phyloP scores from a whole-genome alignment of 2,888 invertebrate species.

The Agrotis exclamationis region DNA sequence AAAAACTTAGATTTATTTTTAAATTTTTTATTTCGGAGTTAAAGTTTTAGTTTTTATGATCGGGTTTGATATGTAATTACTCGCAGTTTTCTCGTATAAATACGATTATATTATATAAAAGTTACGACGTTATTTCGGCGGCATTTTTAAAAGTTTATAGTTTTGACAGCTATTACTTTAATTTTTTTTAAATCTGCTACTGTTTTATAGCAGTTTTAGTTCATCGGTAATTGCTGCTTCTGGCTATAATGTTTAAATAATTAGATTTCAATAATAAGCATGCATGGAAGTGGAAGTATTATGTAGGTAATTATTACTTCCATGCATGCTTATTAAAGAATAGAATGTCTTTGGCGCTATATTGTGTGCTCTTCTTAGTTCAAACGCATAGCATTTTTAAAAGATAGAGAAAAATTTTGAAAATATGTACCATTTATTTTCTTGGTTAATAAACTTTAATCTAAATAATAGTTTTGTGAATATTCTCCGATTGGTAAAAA shows the following conservation, averaged over 20 bases:
- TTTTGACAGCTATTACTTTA: slow-evolving; percentile 20
- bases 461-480: background rate
- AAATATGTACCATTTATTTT: too few relatives aligned
- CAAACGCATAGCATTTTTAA: too few relatives aligned
- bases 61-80: slow-evolving; percentile 51
- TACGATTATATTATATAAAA: slow-evolving; percentile 23
- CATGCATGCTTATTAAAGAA: too few relatives aligned
- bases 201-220: slow-evolving; percentile 36
- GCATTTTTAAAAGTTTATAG: slow-evolving; percentile 25
- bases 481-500: background rate
- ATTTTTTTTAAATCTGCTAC: slow-evolving; percentile 28
- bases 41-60: slow-evolving; percentile 43
- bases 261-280: slow-evolving; percentile 1
- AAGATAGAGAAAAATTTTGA: too few relatives aligned
- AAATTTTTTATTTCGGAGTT: slow-evolving; percentile 34
- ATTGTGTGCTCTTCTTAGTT: too few relatives aligned
- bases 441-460: background rate
- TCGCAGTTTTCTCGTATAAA: slow-evolving; percentile 45
- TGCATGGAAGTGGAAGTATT: background rate
- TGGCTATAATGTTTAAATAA: slow-evolving; percentile 31
- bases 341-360: too few relatives aligned
- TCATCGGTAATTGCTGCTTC: slow-evolving; percentile 13
- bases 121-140: slow-evolving; percentile 3
- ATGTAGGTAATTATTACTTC: too few relatives aligned
- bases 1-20: slow-evolving; percentile 54